Percentiles rank a stretch among this genome's conserved stretches.
These are phyloP conservation scores for Nyctalus aviator DNA, from an alignment of 2,797 vertebrate species.

Conservation along the genomic window DNA sequence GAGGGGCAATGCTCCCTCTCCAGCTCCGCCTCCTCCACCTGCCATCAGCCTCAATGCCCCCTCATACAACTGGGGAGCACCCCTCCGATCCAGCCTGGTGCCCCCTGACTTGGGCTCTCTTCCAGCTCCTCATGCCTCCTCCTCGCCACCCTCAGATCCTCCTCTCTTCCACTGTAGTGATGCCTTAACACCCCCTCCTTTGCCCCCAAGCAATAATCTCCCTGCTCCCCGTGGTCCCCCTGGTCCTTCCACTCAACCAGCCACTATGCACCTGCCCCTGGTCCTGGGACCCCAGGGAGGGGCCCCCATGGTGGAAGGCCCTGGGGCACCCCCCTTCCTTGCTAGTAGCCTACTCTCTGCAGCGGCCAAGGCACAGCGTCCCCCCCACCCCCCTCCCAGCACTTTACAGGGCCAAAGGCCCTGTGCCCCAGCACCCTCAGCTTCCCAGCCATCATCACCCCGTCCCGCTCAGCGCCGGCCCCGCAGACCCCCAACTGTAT, in stretches of 20 bases:
- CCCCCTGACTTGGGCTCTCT: constrained; percentile 86
- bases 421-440: constrained; percentile 81
- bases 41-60: constrained; percentile 82
- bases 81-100: constrained; percentile 67
- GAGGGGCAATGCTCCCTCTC: constrained; percentile 77
- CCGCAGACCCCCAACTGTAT: constrained; percentile 90
- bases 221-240: constrained; percentile 58
- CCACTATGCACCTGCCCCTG: constrained; percentile 85
- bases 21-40: constrained; percentile 74
- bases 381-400: constrained; percentile 87
- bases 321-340: constrained; percentile 92
- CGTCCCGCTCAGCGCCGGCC: constrained; percentile 87
- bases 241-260: constrained; percentile 89
- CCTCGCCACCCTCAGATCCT: constrained; percentile 81
- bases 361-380: constrained; percentile 93
- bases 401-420: constrained; percentile 92
- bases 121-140: constrained; percentile 86
- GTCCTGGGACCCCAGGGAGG: constrained; percentile 86
- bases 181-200: constrained; percentile 82
- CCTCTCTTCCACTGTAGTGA: constrained; percentile 82
- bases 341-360: constrained; percentile 94
- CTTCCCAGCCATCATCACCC: constrained; percentile 82
- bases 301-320: constrained; percentile 88
- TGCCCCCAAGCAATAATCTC: constrained; percentile 81
- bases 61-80: constrained; percentile 77